Conservation (phyloP, 2,113 vertebrate species). For the Cheirogaleus medius region DNA sequence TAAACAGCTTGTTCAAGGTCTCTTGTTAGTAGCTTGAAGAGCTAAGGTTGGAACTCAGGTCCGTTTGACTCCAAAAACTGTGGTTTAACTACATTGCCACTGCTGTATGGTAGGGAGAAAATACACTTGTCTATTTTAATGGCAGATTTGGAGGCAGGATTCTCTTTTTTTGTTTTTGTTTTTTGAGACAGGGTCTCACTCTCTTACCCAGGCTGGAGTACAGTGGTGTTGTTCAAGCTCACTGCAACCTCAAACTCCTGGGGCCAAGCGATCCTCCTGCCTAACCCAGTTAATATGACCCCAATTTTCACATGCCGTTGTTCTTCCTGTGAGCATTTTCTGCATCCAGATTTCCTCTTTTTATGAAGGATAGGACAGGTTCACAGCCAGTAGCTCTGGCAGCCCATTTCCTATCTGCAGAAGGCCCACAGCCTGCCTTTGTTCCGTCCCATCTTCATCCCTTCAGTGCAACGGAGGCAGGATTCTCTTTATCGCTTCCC, state of each 20-base stretch:
- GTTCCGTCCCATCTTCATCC: background rate
- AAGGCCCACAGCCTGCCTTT: background rate
- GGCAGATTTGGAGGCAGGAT: background rate
- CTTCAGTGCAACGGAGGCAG: background rate
- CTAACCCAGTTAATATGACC: background rate
- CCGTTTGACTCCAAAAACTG: background rate
- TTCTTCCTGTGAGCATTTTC: background rate
- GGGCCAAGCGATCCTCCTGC: background rate
- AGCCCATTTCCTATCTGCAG: background rate
- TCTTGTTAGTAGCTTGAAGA: background rate
- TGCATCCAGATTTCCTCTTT: background rate
- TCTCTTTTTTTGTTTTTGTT: background rate
- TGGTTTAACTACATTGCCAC: background rate
- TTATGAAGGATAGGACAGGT: background rate
- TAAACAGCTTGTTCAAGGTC: background rate
- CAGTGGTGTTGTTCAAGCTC: background rate
- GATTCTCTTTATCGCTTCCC: background rate
- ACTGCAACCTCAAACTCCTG: background rate
- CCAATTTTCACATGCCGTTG: background rate
- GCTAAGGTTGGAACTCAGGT: background rate
- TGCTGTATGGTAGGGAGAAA: background rate
- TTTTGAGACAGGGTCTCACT: background rate
- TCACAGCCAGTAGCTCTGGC: fast-evolving
- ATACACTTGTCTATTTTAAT: background rate
- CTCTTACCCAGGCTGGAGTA: background rate